Conservation (phyloP, 64 coral and sea anemone species). For the Actinia equina region DNA sequence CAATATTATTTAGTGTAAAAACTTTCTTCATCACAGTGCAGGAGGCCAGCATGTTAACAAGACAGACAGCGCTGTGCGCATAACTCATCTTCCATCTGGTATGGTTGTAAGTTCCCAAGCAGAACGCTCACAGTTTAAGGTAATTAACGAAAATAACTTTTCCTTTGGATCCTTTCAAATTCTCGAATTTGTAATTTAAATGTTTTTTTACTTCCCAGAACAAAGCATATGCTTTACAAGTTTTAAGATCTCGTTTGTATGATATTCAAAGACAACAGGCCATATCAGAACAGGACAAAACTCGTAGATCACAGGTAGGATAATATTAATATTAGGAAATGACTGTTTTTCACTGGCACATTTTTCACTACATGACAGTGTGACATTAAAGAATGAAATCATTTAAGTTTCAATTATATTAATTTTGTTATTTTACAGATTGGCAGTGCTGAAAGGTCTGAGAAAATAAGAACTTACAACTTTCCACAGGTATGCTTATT, state of each 20-base stretch:
- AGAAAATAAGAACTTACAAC: conserved; percentile 84
- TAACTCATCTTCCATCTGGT: conserved; percentile 89
- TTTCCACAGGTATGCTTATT: conserved; percentile 65
- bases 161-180: neutral
- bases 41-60: conserved; percentile 95
- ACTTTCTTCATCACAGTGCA: conserved; percentile 46
- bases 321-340: too few relatives aligned
- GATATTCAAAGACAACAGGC: conserved; percentile 68
- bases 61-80: conserved; percentile 86
- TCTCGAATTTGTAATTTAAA: neutral
- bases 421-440: conserved; percentile 31
- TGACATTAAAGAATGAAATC: neutral
- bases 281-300: conserved; percentile 35
- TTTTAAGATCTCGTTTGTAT: conserved; percentile 75
- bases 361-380: neutral
- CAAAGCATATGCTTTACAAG: conserved; percentile 71
- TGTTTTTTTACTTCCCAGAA: conserved; percentile 31
- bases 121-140: conserved; percentile 95
- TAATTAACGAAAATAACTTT: neutral
- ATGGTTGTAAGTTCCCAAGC: conserved; percentile 87
- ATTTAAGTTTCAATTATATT: too few relatives aligned
- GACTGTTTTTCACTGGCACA: neutral
- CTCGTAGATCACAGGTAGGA: conserved; percentile 84
- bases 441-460: conserved; percentile 59
- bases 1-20: neutral